Evolutionary conservation across 1,140 invertebrate genomes (phyloP).

Genomic region (Galendromus occidentalis): DNA sequence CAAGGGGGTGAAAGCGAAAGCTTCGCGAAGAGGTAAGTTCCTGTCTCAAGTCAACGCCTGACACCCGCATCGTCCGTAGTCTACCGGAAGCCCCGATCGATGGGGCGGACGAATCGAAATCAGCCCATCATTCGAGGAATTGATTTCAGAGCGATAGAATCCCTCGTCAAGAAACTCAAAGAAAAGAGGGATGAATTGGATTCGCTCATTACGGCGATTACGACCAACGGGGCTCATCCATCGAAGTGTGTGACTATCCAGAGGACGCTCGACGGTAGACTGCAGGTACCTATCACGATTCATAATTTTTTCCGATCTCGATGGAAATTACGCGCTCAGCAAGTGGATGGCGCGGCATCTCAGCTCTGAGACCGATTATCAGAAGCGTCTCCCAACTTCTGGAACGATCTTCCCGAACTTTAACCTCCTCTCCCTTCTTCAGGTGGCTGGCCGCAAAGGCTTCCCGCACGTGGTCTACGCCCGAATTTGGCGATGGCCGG

Average conservation of each 20-base stretch:
- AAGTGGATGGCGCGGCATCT: too few species aligned
- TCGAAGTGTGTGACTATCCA: conserved; percentile 99
- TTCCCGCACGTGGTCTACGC: conserved; percentile 99
- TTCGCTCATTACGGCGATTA: conserved; percentile 87
- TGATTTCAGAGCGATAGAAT: conserved; percentile 64
- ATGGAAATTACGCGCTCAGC: too few species aligned
- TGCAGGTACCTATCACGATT: conserved; percentile 40
- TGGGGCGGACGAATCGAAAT: too few species aligned
- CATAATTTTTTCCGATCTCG: too few species aligned
- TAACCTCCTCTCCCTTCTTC: background rate
- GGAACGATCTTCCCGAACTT: too few species aligned
- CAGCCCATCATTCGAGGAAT: background rate
- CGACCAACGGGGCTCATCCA: conserved; percentile 85
- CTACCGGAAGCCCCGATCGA: too few species aligned
- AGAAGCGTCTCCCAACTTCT: too few species aligned
- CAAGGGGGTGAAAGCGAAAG: conserved; percentile 88
- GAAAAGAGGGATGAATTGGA: conserved; percentile 94
- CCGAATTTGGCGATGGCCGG: conserved; percentile 95
- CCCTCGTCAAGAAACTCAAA: conserved; percentile 87
- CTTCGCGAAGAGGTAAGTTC: conserved; percentile 48
- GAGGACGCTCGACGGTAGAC: conserved; percentile 83
- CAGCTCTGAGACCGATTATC: too few species aligned
- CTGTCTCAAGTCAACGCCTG: background rate
- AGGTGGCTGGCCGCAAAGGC: conserved; percentile 93
- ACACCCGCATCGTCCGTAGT: too few species aligned